These are phyloP conservation scores for Sprattus sprattus DNA, from an alignment of 2,113 vertebrate genomes.

Conservation along the genomic window DNA sequence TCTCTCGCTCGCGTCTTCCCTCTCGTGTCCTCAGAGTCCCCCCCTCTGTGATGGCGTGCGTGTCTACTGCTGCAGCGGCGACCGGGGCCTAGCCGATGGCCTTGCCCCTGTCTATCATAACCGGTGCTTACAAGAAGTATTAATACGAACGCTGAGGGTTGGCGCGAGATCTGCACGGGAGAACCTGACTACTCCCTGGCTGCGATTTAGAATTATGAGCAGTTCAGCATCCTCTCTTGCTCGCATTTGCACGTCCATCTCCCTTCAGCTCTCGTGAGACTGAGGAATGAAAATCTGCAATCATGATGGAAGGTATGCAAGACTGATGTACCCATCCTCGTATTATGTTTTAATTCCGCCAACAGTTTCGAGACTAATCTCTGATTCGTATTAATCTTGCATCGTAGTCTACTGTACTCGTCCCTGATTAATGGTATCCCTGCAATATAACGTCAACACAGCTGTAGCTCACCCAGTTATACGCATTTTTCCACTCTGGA, in stretches of 20 bases:
- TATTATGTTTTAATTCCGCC: background rate
- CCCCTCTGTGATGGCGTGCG: constrained; percentile 35
- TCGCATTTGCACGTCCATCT: constrained; percentile 32
- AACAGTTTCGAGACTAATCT: background rate
- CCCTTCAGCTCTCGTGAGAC: constrained; percentile 45
- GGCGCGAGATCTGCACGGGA: background rate
- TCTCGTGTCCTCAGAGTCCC: constrained; percentile 37
- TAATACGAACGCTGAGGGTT: background rate
- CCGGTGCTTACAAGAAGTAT: constrained; percentile 12
- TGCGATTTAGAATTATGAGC: constrained; percentile 33
- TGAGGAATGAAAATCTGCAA: constrained; percentile 96
- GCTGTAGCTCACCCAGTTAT: background rate
- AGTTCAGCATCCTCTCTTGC: constrained; percentile 22
- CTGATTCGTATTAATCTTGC: background rate
- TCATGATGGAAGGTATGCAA: constrained; percentile 97
- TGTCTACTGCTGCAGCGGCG: constrained; percentile 34
- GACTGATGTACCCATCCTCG: constrained; percentile 33
- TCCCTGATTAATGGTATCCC: background rate
- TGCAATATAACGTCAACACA: background rate
- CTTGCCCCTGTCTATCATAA: background rate
- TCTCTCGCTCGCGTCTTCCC: constrained; percentile 18
- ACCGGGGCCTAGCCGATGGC: constrained; percentile 32
- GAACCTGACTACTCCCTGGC: background rate
- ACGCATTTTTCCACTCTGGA: background rate
- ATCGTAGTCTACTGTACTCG: background rate